phyloP scores from a whole-genome alignment of 1,140 invertebrate genomes.

The Drosophila erecta region DNA sequence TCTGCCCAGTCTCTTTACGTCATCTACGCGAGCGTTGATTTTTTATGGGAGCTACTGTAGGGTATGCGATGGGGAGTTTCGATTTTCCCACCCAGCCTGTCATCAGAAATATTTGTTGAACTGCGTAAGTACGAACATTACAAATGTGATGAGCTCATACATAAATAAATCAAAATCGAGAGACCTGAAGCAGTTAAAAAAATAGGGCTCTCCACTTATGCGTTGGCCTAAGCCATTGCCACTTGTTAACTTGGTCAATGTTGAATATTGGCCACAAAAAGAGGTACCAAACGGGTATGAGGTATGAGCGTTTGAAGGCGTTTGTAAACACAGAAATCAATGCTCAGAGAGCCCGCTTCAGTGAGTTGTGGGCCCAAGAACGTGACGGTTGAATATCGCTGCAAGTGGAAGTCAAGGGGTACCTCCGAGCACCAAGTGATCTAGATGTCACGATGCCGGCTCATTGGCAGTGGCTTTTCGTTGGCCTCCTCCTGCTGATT shows the following conservation, averaged over 20 bases:
- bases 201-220: constrained; percentile 23
- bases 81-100: not conserved
- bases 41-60: constrained; percentile 53
- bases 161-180: no score
- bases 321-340: constrained; percentile 59
- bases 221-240: not conserved
- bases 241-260: constrained; percentile 74
- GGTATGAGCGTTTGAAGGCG: constrained; percentile 55
- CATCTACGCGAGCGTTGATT: constrained; percentile 57
- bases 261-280: constrained; percentile 62
- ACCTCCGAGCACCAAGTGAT: not conserved
- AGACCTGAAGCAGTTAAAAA: not conserved
- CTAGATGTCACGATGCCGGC: constrained; percentile 40
- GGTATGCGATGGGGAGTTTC: constrained; percentile 26
- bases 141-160: no score
- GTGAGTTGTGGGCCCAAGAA: constrained; percentile 65
- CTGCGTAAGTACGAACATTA: not conserved
- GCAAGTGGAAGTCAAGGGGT: not conserved
- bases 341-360: constrained; percentile 42
- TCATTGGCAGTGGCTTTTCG: constrained; percentile 40
- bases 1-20: constrained; percentile 65
- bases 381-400: constrained; percentile 41
- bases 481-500: constrained; percentile 19
- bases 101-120: no score
- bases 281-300: constrained; percentile 38